phyloP scores from a whole-genome alignment of 1,140 invertebrate species.

The Anoplophora glabripennis region DNA sequence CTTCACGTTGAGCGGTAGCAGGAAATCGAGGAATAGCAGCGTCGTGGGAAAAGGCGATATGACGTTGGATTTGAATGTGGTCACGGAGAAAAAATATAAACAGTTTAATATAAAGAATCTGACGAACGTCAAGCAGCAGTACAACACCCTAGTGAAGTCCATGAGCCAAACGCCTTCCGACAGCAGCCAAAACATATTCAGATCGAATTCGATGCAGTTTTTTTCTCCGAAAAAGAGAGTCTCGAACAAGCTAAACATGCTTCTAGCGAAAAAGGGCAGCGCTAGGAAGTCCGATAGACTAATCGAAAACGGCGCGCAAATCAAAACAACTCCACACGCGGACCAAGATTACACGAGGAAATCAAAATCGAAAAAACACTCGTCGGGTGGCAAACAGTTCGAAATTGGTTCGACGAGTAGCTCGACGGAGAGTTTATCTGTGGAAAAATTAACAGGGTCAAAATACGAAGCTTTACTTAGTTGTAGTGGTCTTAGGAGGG shows the following conservation, averaged over 20 bases:
- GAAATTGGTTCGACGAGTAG: constrained; percentile 34
- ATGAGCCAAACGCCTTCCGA: constrained; percentile 26
- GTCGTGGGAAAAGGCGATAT: not conserved
- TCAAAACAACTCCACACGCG: not conserved
- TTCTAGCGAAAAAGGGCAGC: constrained; percentile 14
- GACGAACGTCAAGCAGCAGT: constrained; percentile 20
- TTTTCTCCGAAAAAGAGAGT: constrained; percentile 30
- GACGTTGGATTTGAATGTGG: not conserved
- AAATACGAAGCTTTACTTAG: constrained; percentile 15
- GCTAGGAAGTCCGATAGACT: not conserved
- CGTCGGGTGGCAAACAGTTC: constrained; percentile 10
- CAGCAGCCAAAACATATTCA: constrained; percentile 21
- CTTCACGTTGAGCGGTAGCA: not conserved
- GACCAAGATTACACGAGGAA: not conserved
- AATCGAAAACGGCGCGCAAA: not conserved
- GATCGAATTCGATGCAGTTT: constrained; percentile 35
- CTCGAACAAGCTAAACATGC: constrained; percentile 19
- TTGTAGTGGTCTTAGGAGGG: constrained; percentile 52
- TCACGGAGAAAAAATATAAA: constrained; percentile 23
- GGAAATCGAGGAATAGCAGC: constrained; percentile 9
- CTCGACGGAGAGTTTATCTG: constrained; percentile 29
- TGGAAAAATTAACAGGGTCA: constrained; percentile 23
- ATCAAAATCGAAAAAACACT: constrained; percentile 20
- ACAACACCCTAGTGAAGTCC: constrained; percentile 28
- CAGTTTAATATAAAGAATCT: constrained; percentile 24